Conservation (phyloP, 2,888 invertebrate species). For the Brenthis ino region DNA sequence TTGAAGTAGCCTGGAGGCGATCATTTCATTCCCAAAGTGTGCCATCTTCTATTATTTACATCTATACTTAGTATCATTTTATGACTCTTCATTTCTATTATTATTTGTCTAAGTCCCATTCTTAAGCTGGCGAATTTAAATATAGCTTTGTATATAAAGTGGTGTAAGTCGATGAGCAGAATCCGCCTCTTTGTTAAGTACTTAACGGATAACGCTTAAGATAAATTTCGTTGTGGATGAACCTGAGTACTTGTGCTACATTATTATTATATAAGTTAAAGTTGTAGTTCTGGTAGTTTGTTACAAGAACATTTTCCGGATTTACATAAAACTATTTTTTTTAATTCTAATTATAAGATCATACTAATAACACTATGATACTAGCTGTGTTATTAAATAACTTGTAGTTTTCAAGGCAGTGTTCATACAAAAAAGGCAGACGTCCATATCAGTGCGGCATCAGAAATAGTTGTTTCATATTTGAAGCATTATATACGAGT, state of each 20-base stretch:
- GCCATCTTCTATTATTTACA: no score
- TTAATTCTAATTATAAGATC: no score
- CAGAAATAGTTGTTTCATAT: background rate
- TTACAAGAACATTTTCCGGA: no score
- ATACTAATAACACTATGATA: no score
- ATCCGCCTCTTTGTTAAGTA: constrained; percentile 14
- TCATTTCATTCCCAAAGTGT: no score
- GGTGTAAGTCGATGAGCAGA: constrained; percentile 17
- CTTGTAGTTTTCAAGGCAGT: no score
- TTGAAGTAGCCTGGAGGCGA: no score
- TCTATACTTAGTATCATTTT: background rate
- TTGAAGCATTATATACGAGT: background rate
- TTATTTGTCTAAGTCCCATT: background rate
- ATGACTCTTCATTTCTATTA: background rate
- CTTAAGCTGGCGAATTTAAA: background rate
- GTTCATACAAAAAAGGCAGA: no score
- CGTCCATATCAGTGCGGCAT: no score
- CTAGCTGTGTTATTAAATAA: no score
- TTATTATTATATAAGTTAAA: background rate
- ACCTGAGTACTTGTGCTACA: background rate
- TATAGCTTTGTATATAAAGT: background rate
- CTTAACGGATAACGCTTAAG: constrained; percentile 19
- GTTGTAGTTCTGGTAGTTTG: no score
- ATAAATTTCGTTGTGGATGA: constrained; percentile 12
- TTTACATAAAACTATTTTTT: no score